phyloP scores from a whole-genome alignment of 23 tunicate species.

The Trididemnum nubilum region DNA sequence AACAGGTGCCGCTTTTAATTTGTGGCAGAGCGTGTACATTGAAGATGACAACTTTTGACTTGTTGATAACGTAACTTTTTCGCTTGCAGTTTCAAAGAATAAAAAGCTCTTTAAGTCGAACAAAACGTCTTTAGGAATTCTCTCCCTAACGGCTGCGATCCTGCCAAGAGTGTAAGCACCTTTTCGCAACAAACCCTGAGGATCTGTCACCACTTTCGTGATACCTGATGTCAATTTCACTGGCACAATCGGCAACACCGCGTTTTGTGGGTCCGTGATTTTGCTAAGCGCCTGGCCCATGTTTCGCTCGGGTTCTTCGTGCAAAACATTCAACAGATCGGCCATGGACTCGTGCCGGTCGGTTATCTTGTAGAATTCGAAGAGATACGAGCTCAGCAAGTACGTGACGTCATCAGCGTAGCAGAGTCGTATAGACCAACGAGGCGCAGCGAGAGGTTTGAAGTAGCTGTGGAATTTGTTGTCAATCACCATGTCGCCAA shows the following conservation, averaged over 20 bases:
- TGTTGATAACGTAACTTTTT: neutral
- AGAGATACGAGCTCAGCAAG: constrained; percentile 56
- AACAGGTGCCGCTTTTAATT: constrained; percentile 84
- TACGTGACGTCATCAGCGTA: constrained; percentile 69
- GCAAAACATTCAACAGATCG: constrained; percentile 40
- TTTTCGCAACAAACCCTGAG: constrained; percentile 50
- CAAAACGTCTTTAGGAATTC: constrained; percentile 52
- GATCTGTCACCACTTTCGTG: constrained; percentile 65
- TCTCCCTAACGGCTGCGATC: constrained; percentile 45
- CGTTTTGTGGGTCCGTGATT: constrained; percentile 57
- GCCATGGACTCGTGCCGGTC: constrained; percentile 48
- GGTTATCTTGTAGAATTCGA: constrained; percentile 53
- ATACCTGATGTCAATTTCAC: constrained; percentile 67
- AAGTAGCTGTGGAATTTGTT: constrained; percentile 66
- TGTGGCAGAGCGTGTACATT: constrained; percentile 28
- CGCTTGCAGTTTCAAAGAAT: constrained; percentile 22
- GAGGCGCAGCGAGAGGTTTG: constrained; percentile 62
- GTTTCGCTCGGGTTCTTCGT: constrained; percentile 47
- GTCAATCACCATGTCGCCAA: constrained; percentile 63
- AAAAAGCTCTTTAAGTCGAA: constrained; percentile 45
- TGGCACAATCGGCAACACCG: constrained; percentile 51
- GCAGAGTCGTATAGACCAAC: constrained; percentile 60
- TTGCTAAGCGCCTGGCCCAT: constrained; percentile 68
- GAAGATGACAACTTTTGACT: neutral
- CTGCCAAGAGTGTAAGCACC: constrained; percentile 55